These are phyloP conservation scores for Diplazon laetatorius DNA, from an alignment of 2,888 invertebrate genomes.

Conservation along the genomic window DNA sequence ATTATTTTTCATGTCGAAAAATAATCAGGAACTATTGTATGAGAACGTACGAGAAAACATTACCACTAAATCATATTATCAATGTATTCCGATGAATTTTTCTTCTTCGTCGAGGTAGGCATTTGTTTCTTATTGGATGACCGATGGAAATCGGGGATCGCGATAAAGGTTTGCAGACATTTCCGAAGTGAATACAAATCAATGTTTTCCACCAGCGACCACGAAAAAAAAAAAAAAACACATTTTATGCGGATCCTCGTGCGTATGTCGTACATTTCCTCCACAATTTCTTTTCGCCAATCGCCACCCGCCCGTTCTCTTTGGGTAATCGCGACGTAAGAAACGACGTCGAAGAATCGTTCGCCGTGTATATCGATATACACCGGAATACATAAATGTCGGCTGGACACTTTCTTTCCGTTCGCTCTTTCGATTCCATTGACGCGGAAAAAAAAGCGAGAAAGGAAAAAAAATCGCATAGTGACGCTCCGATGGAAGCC, in stretches of 20 bases:
- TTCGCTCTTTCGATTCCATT: slow-evolving; percentile 40
- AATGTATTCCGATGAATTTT: too few species aligned
- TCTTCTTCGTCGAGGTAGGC: too few species aligned
- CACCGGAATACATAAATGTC: slow-evolving; percentile 27
- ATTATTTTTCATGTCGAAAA: too few species aligned
- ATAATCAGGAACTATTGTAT: too few species aligned
- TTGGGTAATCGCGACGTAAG: slow-evolving; percentile 30
- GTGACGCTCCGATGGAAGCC: slow-evolving; percentile 27
- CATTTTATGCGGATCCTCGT: slow-evolving; percentile 13
- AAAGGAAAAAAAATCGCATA: too few species aligned
- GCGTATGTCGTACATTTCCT: slow-evolving; percentile 1
- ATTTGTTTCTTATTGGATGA: too few species aligned
- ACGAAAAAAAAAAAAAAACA: too few species aligned
- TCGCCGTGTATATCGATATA: slow-evolving; percentile 20
- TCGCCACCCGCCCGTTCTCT: background rate
- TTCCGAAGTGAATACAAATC: slow-evolving; percentile 13
- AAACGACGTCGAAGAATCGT: slow-evolving; percentile 12
- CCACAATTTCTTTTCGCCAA: slow-evolving; percentile 18
- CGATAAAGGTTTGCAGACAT: too few species aligned
- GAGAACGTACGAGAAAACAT: too few species aligned
- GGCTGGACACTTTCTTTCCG: slow-evolving; percentile 14
- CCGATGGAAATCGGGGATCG: too few species aligned
- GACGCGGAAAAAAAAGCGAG: slow-evolving; percentile 46
- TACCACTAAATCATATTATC: too few species aligned
- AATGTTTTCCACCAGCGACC: background rate